Conservation (phyloP, 1,140 invertebrate species). For the Calephelis virginiensis region DNA sequence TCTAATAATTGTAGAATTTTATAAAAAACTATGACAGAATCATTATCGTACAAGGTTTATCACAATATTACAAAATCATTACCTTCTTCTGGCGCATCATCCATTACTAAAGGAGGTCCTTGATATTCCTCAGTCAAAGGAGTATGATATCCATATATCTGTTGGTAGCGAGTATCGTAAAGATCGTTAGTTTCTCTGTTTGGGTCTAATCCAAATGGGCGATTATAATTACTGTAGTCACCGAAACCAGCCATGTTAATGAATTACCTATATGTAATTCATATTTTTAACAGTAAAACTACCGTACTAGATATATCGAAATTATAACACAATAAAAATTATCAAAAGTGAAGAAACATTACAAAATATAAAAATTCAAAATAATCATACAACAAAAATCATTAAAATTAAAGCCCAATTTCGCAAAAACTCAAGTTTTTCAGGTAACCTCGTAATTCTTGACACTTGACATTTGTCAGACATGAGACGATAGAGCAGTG, state of each 20-base stretch:
- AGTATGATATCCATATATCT: slow-evolving; percentile 72
- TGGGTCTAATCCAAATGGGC: slow-evolving; percentile 63
- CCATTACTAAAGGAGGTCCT: slow-evolving; percentile 67
- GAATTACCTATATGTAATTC: slow-evolving; percentile 26
- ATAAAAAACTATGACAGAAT: too few species aligned
- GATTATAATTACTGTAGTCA: slow-evolving; percentile 66
- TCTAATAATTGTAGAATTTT: too few species aligned
- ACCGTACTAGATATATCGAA: background rate
- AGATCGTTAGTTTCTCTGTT: slow-evolving; percentile 69
- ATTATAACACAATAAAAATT: background rate
- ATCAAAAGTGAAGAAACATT: background rate
- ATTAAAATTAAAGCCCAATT: background rate
- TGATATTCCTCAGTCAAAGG: slow-evolving; percentile 68
- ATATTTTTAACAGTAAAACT: background rate
- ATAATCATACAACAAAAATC: background rate
- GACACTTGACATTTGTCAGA: too few species aligned
- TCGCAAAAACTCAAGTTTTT: background rate
- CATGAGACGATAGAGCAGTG: too few species aligned
- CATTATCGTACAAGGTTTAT: too few species aligned
- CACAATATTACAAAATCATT: slow-evolving; percentile 14
- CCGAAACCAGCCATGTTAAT: slow-evolving; percentile 71
- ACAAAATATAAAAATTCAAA: slow-evolving; percentile 1
- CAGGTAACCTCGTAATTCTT: too few species aligned
- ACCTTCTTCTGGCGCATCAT: slow-evolving; percentile 79
- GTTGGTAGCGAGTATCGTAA: slow-evolving; percentile 71